Base-by-base conservation (phyloP, 2,797 vertebrate genomes). In the Netta rufina region DNA sequence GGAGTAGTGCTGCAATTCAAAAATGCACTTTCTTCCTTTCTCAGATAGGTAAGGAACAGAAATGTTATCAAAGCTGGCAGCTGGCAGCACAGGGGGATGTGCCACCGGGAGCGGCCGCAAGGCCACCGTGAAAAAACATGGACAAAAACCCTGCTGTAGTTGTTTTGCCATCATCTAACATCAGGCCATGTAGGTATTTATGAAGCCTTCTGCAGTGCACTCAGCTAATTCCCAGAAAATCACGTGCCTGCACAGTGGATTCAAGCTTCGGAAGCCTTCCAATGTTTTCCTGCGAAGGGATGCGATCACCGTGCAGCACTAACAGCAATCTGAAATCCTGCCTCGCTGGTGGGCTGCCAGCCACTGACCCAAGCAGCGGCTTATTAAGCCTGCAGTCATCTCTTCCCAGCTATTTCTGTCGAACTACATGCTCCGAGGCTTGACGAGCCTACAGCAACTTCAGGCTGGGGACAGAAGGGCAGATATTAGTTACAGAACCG, bases 201-300 rank as follows among this genome's bases (percentile, higher is more conserved):
- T 39, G 57, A 89, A 36, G 53, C 62, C 7, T 32, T 75, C 64
- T 61, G 79, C 79, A 13, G 56, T 1, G n/a, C 76, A n/a, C 30
- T 79, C 76, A 65, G 80, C 56, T n/a, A 18, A 56, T 86, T 89
- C 79, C 90, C 87, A 83, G 87, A 78, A 81, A 91, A 66, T 62
- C 92, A 82, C 60, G 79, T 87, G 90, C 75, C 88, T 22, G 47
- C 4, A 3, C 33, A 57, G 72, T 5, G 61, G 57, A 19, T 54
- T 73, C 43, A 49, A 36, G 64, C 16, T 78, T 12, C 65, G 87
- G 95, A 94, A 87, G 64, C 36, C 15, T 84, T 75, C 67, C 90
- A 78, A 67, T 47, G 39, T 54, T 89, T 93, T 85, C 93, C 47
- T 13, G 66, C 71, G 93, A 74, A 81, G 93, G 38, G 70, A 41